Percentiles rank a stretch among this genome's conserved stretches.
Evolutionary conservation across 2,888 invertebrate genomes (phyloP).

Genomic region (Crossocerus cetratus): DNA sequence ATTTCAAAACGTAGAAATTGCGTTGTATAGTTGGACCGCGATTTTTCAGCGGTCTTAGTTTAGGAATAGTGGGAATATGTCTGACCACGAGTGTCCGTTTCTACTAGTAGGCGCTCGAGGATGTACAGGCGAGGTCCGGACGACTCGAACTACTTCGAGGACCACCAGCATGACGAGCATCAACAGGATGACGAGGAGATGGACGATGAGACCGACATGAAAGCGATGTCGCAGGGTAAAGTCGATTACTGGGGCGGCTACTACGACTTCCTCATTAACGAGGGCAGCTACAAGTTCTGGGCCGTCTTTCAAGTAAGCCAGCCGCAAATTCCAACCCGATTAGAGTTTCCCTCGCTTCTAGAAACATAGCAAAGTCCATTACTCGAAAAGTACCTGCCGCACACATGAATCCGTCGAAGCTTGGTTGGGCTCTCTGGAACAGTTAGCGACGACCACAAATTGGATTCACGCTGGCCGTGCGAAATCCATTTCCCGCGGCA

Average conservation of each 20-base stretch:
- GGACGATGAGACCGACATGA: slow-evolving; percentile 47
- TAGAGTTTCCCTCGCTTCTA: no score
- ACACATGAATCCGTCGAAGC: no score
- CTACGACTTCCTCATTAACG: slow-evolving; percentile 92
- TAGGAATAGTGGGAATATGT: no score
- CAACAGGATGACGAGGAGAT: slow-evolving; percentile 73
- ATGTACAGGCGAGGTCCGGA: slow-evolving; percentile 59
- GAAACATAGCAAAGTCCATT: no score
- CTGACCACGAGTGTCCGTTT: not conserved
- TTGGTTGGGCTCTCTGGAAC: no score
- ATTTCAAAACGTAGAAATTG: no score
- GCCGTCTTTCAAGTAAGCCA: slow-evolving; percentile 91
- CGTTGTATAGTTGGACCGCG: no score
- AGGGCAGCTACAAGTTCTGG: slow-evolving; percentile 94
- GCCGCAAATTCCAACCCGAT: slow-evolving; percentile 40
- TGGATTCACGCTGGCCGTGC: not conserved
- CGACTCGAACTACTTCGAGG: slow-evolving; percentile 37
- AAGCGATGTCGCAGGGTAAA: slow-evolving; percentile 80
- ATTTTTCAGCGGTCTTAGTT: no score
- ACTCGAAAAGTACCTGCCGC: no score
- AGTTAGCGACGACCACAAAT: not conserved
- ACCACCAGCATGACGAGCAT: slow-evolving; percentile 74
- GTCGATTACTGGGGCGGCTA: slow-evolving; percentile 88
- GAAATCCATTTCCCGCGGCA: slow-evolving; percentile 7
- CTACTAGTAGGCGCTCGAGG: slow-evolving; percentile 58